Conservation (phyloP, 2,113 vertebrate species). For the Hepsetus odoe region DNA sequence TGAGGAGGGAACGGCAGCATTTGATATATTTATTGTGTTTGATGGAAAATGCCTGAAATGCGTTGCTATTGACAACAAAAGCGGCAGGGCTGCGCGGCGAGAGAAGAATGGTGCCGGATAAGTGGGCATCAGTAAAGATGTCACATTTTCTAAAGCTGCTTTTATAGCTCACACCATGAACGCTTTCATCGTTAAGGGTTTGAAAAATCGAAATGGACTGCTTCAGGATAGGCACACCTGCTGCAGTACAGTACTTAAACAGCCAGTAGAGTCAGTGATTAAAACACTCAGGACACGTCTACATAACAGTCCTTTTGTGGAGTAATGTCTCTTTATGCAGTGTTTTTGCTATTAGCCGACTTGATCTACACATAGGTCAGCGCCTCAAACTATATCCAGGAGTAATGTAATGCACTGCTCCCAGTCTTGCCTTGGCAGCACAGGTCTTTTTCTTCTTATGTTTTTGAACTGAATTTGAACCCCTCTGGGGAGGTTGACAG, state of each 20-base stretch:
- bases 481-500: constrained; percentile 59
- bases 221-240: background rate
- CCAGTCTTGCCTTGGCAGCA: background rate
- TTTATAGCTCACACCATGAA: constrained; percentile 5
- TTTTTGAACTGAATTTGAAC: constrained; percentile 75
- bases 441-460: background rate
- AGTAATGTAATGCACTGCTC: background rate
- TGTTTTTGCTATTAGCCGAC: background rate
- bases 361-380: background rate
- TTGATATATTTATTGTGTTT: constrained; percentile 51
- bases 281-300: background rate
- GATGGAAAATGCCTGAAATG: constrained; percentile 40
- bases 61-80: constrained; percentile 48
- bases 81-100: background rate
- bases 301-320: background rate
- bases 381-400: background rate
- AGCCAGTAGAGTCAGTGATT: constrained; percentile 26
- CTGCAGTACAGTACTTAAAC: constrained; percentile 23
- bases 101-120: constrained; percentile 29
- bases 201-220: constrained; percentile 30
- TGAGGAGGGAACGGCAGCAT: constrained; percentile 25
- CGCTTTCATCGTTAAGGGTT: constrained; percentile 33
- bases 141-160: constrained; percentile 48
- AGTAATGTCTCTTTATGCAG: background rate
- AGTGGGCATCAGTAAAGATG: constrained; percentile 45